Percentiles rank a stretch among this genome's conserved stretches.
Evolutionary conservation across 2,888 invertebrate genomes (phyloP).

Genomic region (Temnothorax unifasciatus): DNA sequence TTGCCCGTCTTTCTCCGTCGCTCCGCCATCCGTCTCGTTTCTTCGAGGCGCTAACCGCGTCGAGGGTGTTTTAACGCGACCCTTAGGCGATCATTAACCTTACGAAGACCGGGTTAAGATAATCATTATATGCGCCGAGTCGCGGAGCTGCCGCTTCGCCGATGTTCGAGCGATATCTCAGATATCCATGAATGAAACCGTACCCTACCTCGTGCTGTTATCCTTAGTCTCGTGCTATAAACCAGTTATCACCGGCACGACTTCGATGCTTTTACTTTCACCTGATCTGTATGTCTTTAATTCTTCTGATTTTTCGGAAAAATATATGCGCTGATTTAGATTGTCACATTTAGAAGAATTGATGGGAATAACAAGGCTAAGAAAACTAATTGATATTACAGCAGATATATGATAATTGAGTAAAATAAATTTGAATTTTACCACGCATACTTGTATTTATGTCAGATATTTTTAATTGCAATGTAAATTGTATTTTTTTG

Average conservation of each 20-base stretch:
- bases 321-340: not conserved
- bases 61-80: conserved; percentile 73
- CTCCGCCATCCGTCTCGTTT: conserved; percentile 68
- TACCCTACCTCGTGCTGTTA: conserved; percentile 36
- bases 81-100: conserved; percentile 75
- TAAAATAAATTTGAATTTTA: not conserved
- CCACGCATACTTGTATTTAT: not conserved
- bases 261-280: conserved; percentile 10
- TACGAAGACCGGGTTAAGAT: conserved; percentile 46
- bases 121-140: conserved; percentile 40
- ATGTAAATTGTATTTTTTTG: not conserved
- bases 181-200: conserved; percentile 46
- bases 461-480: not conserved
- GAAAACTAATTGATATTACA: not conserved
- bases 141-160: conserved; percentile 10
- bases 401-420: not conserved
- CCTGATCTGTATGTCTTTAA: not conserved
- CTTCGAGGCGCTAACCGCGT: conserved; percentile 64
- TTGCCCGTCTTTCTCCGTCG: conserved; percentile 57
- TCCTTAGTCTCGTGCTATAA: conserved; percentile 18
- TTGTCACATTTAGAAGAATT: too few relatives aligned
- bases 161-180: conserved; percentile 28
- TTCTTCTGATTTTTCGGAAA: not conserved
- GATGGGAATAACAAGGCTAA: not conserved
- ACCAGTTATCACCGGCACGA: conserved; percentile 19